Evolutionary conservation across 2,113 vertebrate genomes (phyloP).

Genomic region (Elaphurus davidianus): DNA sequence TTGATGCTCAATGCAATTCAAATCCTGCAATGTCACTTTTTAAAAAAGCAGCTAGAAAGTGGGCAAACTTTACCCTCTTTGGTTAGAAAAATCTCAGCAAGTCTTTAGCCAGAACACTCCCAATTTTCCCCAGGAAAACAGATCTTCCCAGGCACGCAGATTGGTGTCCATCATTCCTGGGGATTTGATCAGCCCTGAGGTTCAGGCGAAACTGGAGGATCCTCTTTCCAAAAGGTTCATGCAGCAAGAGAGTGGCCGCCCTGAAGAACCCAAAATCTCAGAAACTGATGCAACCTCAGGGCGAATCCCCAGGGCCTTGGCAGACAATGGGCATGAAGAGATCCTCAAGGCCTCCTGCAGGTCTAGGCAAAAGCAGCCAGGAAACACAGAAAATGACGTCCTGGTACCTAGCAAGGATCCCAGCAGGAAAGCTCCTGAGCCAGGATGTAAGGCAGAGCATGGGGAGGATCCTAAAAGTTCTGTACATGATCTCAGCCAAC

Average conservation of each 20-base stretch:
- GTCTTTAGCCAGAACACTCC: too few species aligned
- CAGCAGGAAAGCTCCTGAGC: not conserved
- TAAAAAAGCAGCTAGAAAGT: not conserved
- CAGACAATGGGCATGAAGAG: not conserved
- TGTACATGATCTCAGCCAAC: rapidly evolving
- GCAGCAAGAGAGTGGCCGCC: not conserved
- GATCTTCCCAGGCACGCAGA: rapidly evolving
- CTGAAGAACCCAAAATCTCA: not conserved
- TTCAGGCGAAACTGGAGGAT: not conserved
- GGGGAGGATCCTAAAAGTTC: not conserved
- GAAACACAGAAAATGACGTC: not conserved
- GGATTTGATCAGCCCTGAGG: not conserved
- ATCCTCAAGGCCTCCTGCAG: not conserved
- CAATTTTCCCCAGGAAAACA: not conserved
- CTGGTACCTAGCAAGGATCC: not conserved
- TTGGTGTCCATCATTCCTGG: not conserved
- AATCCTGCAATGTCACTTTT: not conserved
- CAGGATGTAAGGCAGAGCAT: too few species aligned
- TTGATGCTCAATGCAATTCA: too few species aligned
- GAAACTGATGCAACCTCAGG: not conserved
- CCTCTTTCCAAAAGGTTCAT: not conserved
- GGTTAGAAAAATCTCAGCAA: too few species aligned
- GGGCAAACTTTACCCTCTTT: too few species aligned
- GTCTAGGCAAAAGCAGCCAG: not conserved
- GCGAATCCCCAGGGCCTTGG: not conserved